These are phyloP conservation scores for Plecotus auritus DNA, from an alignment of 2,113 vertebrate species.

Conservation along the genomic window DNA sequence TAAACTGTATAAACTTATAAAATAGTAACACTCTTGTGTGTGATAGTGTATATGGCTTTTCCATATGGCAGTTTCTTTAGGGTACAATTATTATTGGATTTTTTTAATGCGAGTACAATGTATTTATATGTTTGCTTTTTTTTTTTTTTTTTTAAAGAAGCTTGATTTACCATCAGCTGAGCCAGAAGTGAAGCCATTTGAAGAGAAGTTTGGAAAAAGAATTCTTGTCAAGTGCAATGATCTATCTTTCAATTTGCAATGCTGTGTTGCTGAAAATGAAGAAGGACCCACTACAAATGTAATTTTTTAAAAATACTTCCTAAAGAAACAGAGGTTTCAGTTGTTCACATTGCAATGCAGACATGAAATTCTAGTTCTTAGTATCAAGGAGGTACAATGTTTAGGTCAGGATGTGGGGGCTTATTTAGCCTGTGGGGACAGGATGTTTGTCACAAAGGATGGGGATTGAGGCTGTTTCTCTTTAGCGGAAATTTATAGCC, in stretches of 20 bases:
- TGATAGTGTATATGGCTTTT: background rate
- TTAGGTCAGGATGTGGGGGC: background rate
- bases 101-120: background rate
- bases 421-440: background rate
- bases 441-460: background rate
- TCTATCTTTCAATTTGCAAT: slow-evolving; percentile 96
- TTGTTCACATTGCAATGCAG: background rate
- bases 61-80: background rate
- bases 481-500: background rate
- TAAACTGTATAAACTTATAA: background rate
- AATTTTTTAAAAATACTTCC: slow-evolving; percentile 59
- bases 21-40: background rate
- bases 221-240: slow-evolving; percentile 97
- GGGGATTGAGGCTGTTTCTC: background rate
- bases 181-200: slow-evolving; percentile 94
- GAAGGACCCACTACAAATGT: slow-evolving; percentile 98
- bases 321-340: background rate
- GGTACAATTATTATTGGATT: background rate
- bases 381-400: background rate
- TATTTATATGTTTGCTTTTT: slow-evolving; percentile 36
- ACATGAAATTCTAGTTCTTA: background rate
- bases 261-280: slow-evolving; percentile 97
- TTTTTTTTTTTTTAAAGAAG: slow-evolving; percentile 84
- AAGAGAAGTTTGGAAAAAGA: slow-evolving; percentile 97
- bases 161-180: slow-evolving; percentile 94